Evolutionary conservation across 2,113 vertebrate species (phyloP).

Genomic region (Vulpes lagopus): DNA sequence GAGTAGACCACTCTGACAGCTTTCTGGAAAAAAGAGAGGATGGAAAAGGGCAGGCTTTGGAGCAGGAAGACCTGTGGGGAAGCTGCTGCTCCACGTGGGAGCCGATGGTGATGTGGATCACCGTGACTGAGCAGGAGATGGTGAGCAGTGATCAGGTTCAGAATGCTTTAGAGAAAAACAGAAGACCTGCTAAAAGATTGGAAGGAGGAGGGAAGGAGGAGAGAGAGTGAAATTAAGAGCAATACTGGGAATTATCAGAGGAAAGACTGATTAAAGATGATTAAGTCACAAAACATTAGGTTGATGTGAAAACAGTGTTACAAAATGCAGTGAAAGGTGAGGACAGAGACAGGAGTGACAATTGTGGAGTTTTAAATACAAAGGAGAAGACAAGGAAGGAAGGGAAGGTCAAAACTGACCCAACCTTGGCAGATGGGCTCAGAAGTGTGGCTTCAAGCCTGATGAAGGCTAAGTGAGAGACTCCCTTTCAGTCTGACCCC

Average conservation of each 20-base stretch:
- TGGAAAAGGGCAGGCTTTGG: background rate
- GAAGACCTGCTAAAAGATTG: background rate
- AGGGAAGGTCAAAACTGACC: background rate
- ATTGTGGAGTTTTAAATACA: background rate
- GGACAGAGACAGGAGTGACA: background rate
- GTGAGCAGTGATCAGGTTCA: background rate
- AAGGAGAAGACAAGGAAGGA: background rate
- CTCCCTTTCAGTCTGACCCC: background rate
- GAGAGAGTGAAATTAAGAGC: background rate
- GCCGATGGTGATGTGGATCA: background rate
- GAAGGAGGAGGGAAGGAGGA: background rate
- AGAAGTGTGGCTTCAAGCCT: background rate
- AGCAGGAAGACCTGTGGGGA: background rate
- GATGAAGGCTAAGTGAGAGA: background rate
- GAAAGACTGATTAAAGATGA: background rate
- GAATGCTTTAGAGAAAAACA: background rate
- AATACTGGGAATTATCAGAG: background rate
- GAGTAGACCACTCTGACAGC: background rate
- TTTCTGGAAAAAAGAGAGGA: background rate
- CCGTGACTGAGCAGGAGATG: background rate
- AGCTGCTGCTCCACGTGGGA: accelerated
- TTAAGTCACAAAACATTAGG: background rate
- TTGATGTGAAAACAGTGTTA: background rate
- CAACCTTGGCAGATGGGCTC: background rate
- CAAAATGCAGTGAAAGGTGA: background rate